Evolutionary conservation across 2,797 vertebrate genomes (phyloP), one percentile per base, ranked within the genome.

Genomic region (Hozukius guyotensis): DNA sequence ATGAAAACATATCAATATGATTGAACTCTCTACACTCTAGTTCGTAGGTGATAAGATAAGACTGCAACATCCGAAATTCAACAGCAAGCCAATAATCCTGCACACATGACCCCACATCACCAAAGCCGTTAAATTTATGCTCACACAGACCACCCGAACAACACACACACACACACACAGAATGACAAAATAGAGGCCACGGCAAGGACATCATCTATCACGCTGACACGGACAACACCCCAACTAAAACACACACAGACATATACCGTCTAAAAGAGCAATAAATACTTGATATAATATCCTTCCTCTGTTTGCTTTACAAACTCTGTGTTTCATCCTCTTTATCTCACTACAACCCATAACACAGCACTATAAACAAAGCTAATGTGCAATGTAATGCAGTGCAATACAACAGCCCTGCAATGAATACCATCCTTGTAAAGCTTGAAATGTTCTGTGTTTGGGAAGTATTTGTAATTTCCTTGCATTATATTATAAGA

Each of bases 151-250:
- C 80, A 81, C 80, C 46, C 70, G 78, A 65, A 13, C 82, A 53
- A 65, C 63, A 52, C 42, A 67, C 80, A 81, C 75, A 79, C 65
- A 82, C 65, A 79, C 80, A 81, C 75, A 79, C 31, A 62, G 8
- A 74, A 72, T 77, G 78, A 84, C 67, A 82, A 64, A 79, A 80
- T 32, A 91, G 85, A 90, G 87, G 86, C 75, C 80, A 78, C 0
- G 24, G 75, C 78, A 87, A 90, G 85, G 84, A 87, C 89, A 87
- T 87, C 82, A 92, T 94, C 82, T 80, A 92, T 94, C 92, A 91
- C 75, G 63, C 61, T 63, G 80, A 84, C 86, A 83, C 42, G 6
- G 57, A 85, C 77, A 85, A 85, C 77, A 87, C 65, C 75, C 73
- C 64, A n/a, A 60, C 82, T 73, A 74, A 88, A 74, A 72, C 60